Percentiles rank a stretch among this genome's conserved stretches.
These are phyloP conservation scores for Drosophila limbata DNA, from an alignment of 2,888 invertebrate genomes.

Conservation along the genomic window DNA sequence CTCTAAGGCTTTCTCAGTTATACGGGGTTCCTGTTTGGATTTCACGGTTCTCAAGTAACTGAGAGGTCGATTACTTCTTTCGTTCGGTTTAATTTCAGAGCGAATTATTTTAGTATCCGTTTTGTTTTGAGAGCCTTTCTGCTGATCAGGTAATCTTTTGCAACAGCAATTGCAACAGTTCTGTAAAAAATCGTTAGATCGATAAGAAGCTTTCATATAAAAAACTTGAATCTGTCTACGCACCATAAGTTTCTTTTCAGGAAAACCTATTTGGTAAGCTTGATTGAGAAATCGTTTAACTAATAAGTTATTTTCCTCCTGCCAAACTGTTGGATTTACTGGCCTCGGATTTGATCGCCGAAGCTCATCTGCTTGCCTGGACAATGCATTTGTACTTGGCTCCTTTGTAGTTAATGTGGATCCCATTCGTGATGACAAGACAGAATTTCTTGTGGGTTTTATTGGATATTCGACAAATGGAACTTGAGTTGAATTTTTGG, in stretches of 20 bases:
- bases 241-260: background rate
- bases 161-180: background rate
- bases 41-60: background rate
- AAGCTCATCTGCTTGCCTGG: background rate
- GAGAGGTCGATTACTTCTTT: background rate
- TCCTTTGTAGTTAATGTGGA: background rate
- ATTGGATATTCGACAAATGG: background rate
- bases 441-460: background rate
- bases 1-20: slow-evolving; percentile 6
- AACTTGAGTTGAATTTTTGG: background rate
- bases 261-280: background rate
- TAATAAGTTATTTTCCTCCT: background rate
- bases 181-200: background rate
- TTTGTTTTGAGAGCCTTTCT: background rate
- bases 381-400: background rate
- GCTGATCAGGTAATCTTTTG: background rate
- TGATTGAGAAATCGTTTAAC: background rate
- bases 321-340: background rate
- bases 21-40: background rate
- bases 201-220: no score
- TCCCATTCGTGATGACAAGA: background rate
- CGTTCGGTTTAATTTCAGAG: background rate
- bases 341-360: background rate
- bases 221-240: no score
- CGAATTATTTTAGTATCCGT: background rate